phyloP scores from a whole-genome alignment of 2,113 vertebrate genomes.

The Hucho hucho region DNA sequence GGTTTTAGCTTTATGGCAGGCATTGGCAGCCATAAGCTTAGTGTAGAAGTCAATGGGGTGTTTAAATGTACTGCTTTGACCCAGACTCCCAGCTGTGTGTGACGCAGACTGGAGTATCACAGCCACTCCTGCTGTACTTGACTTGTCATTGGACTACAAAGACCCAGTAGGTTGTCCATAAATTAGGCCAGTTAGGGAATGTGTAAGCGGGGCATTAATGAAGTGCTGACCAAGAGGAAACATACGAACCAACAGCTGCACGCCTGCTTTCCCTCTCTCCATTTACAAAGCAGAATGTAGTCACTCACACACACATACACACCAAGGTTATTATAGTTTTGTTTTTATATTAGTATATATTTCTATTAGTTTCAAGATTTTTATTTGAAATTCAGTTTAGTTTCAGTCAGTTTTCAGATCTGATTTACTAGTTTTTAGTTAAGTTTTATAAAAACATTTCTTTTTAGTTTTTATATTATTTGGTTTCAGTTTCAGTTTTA shows the following conservation, averaged over 20 bases:
- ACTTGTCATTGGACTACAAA: slow-evolving; percentile 39
- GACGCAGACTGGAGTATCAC: slow-evolving; percentile 28
- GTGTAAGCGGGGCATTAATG: slow-evolving; percentile 46
- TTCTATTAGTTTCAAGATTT: too few relatives aligned
- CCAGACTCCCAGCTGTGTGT: slow-evolving; percentile 58
- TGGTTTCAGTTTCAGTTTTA: too few relatives aligned
- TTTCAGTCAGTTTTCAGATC: too few relatives aligned
- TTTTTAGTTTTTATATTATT: too few relatives aligned
- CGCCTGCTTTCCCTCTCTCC: slow-evolving; percentile 5
- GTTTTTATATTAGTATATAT: too few relatives aligned
- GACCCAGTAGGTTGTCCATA: slow-evolving; percentile 38
- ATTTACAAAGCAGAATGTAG: slow-evolving; percentile 25
- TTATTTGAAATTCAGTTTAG: too few relatives aligned
- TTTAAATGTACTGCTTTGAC: slow-evolving; percentile 25
- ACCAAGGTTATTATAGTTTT: background rate
- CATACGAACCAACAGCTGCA: slow-evolving; percentile 26
- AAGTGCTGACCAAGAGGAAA: slow-evolving; percentile 32
- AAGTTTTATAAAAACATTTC: too few relatives aligned
- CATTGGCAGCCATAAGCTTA: background rate
- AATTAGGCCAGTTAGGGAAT: slow-evolving; percentile 53
- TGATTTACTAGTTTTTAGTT: too few relatives aligned
- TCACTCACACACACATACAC: slow-evolving; percentile 10
- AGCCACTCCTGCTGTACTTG: slow-evolving; percentile 32
- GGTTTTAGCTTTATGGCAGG: background rate
- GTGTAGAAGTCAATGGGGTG: slow-evolving; percentile 28